phyloP scores from a whole-genome alignment of 2,888 invertebrate genomes.

The Dorcus hopei region DNA sequence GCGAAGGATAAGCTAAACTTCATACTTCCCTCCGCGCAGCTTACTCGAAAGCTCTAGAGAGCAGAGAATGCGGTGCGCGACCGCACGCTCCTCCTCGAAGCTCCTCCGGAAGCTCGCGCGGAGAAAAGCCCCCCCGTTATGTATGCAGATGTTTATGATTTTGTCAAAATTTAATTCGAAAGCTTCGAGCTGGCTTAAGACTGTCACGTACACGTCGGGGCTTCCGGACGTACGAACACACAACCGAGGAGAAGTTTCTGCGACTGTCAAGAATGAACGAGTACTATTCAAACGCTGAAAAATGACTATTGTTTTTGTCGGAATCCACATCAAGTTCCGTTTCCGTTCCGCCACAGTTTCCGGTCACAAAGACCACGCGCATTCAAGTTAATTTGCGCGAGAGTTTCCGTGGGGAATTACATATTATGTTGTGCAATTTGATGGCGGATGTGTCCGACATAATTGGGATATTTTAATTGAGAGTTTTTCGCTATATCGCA shows the following conservation, averaged over 20 bases:
- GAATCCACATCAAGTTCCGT: no score
- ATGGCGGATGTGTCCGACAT: no score
- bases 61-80: constrained; percentile 2
- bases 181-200: constrained; percentile 1
- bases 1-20: neutral
- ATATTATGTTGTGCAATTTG: no score
- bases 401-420: no score
- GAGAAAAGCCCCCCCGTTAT: neutral
- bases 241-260: neutral
- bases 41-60: constrained; percentile 2
- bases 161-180: constrained; percentile 8
- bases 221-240: neutral
- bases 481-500: no score
- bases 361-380: no score
- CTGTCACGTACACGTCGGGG: neutral
- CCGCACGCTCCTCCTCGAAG: neutral
- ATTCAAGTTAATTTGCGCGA: no score
- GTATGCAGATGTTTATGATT: constrained; percentile 9
- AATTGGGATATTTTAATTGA: no score
- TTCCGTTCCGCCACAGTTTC: no score
- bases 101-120: neutral
- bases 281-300: no score
- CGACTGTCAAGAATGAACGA: no score
- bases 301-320: no score
- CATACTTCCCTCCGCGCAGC: neutral